Evolutionary conservation across 2,113 vertebrate species (phyloP).

Genomic region (Anser cygnoides): DNA sequence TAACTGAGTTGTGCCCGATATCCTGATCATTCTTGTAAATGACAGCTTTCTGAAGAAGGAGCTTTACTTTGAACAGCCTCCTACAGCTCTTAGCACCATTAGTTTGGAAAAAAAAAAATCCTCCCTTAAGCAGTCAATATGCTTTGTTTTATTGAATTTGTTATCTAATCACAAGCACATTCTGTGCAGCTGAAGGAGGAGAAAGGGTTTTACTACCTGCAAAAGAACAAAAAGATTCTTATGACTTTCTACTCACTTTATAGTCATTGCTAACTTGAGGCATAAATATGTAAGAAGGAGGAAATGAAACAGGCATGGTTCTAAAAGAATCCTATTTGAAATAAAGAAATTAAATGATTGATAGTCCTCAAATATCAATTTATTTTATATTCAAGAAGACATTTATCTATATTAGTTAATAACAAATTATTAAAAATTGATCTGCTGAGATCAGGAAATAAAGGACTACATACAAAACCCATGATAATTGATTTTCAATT

Average conservation of each 20-base stretch:
- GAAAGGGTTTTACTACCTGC: neutral
- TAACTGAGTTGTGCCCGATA: neutral
- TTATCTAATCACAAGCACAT: slow-evolving; percentile 25
- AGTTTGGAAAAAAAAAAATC: neutral
- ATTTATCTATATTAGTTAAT: slow-evolving; percentile 18
- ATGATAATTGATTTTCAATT: slow-evolving; percentile 30
- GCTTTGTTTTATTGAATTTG: slow-evolving; percentile 40
- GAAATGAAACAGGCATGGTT: fast-evolving
- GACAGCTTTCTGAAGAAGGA: slow-evolving; percentile 30
- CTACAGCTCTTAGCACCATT: neutral
- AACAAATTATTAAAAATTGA: slow-evolving; percentile 39
- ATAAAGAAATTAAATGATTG: neutral
- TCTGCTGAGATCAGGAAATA: neutral
- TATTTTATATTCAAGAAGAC: neutral
- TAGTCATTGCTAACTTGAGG: neutral
- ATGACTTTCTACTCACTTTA: slow-evolving; percentile 5
- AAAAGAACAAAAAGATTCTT: neutral
- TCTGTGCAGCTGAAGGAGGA: neutral
- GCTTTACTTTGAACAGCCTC: neutral
- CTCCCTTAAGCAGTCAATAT: slow-evolving; percentile 28
- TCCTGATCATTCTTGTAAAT: neutral
- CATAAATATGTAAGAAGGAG: neutral
- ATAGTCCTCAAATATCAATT: neutral
- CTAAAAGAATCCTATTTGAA: neutral
- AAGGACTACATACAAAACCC: neutral